These are phyloP conservation scores for Apogon hyalosoma DNA, from an alignment of 2,797 vertebrate species.

Conservation along the genomic window DNA sequence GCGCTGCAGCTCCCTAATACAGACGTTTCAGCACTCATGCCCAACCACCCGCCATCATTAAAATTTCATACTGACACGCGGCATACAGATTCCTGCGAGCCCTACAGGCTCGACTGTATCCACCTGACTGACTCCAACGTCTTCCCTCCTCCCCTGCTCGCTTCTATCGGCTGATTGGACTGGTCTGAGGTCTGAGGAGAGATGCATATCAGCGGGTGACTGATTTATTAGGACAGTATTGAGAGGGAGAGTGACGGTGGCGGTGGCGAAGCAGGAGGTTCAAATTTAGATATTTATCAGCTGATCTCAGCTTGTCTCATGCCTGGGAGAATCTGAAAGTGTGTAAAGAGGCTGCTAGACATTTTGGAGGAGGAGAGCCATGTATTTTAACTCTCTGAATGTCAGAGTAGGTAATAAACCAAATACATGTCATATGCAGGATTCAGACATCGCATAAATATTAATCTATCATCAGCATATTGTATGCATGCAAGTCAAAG, in stretches of 20 bases:
- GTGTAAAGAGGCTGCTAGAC: constrained; percentile 8
- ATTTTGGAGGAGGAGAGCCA: constrained; percentile 9
- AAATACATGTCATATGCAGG: not conserved
- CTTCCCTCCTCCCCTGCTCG: constrained; percentile 6
- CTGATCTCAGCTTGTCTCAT: constrained; percentile 13
- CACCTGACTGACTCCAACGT: constrained; percentile 47
- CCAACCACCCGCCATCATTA: constrained; percentile 75
- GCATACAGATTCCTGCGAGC: constrained; percentile 58
- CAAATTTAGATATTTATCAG: constrained; percentile 48
- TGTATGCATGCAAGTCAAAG: too few species aligned
- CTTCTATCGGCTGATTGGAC: constrained; percentile 38
- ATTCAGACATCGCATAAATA: not conserved
- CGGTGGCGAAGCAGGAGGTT: constrained; percentile 14
- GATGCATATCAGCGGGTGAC: constrained; percentile 37
- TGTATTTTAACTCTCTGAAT: constrained; percentile 1
- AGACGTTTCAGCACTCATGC: constrained; percentile 74
- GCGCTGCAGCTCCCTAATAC: constrained; percentile 70
- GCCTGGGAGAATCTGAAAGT: constrained; percentile 9
- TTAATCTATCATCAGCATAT: not conserved
- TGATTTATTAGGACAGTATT: constrained; percentile 50
- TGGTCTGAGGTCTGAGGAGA: constrained; percentile 37
- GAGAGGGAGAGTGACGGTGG: constrained; percentile 19
- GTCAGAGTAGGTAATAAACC: not conserved
- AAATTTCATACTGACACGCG: constrained; percentile 74
- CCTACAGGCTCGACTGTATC: constrained; percentile 55